phyloP scores from a whole-genome alignment of 2,113 vertebrate species.

The Charadrius vociferus region DNA sequence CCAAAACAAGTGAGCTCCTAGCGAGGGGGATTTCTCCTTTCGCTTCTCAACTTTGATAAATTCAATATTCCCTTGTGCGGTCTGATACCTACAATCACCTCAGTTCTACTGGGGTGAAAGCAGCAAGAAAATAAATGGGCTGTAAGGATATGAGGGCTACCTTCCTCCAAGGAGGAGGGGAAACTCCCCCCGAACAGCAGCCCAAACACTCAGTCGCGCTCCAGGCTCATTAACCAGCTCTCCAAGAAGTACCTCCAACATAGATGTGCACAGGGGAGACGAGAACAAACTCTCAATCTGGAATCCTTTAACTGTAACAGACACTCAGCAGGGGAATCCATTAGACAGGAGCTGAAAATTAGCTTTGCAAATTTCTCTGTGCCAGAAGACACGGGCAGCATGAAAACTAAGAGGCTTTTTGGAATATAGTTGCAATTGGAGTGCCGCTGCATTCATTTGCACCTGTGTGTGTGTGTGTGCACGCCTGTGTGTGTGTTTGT shows the following conservation, averaged over 20 bases:
- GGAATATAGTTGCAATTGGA: background rate
- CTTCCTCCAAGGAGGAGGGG: background rate
- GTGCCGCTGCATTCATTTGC: background rate
- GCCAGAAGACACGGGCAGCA: background rate
- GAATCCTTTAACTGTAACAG: background rate
- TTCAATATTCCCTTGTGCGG: background rate
- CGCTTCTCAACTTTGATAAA: background rate
- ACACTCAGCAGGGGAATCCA: background rate
- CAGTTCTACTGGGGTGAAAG: background rate
- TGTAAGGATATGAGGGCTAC: background rate
- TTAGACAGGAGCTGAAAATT: constrained; percentile 2
- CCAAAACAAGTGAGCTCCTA: background rate
- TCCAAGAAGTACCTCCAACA: background rate
- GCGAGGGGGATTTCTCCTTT: background rate
- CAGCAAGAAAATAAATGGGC: background rate
- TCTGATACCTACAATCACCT: background rate
- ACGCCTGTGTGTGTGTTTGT: accelerated
- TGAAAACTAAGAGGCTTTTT: background rate
- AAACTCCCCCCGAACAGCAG: background rate
- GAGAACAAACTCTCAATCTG: constrained; percentile 3
- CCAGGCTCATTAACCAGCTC: background rate
- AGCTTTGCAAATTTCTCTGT: background rate
- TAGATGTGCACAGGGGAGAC: background rate
- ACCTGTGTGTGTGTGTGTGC: background rate
- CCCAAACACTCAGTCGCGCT: background rate